phyloP scores from a whole-genome alignment of 2,888 invertebrate species.

The Mythimna albipuncta region DNA sequence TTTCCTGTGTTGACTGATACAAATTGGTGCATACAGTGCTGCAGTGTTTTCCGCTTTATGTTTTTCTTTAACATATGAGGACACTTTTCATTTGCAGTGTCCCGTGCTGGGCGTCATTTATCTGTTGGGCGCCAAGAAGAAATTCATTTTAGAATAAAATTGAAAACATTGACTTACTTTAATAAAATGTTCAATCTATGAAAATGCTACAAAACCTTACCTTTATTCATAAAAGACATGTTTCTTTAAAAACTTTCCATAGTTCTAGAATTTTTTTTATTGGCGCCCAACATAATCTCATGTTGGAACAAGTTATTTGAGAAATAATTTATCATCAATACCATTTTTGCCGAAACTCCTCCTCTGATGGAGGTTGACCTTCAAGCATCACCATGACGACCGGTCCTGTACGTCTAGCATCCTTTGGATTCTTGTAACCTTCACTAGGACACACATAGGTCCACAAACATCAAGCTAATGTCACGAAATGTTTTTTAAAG shows the following conservation, averaged over 20 bases:
- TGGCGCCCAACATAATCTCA: not conserved
- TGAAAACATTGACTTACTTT: not conserved
- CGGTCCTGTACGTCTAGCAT: too few species aligned
- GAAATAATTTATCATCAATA: too few species aligned
- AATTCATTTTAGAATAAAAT: not conserved
- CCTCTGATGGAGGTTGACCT: too few species aligned
- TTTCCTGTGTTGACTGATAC: conserved; percentile 27
- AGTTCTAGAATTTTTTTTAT: not conserved
- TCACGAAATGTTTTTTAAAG: too few species aligned
- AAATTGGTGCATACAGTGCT: conserved; percentile 27
- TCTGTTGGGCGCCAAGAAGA: conserved; percentile 22
- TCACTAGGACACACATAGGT: too few species aligned
- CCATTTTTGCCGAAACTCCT: too few species aligned
- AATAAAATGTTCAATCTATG: not conserved
- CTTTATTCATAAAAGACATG: too few species aligned
- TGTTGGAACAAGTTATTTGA: not conserved
- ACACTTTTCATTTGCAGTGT: conserved; percentile 21
- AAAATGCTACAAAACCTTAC: not conserved
- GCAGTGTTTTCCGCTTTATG: conserved; percentile 29
- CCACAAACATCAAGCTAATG: too few species aligned
- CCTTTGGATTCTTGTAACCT: too few species aligned
- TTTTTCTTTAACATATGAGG: conserved; percentile 27
- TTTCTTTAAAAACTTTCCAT: too few species aligned
- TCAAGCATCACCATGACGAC: too few species aligned
- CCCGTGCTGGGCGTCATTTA: conserved; percentile 41